Conservation (phyloP, 2,888 invertebrate genomes). For the Amiota minor region DNA sequence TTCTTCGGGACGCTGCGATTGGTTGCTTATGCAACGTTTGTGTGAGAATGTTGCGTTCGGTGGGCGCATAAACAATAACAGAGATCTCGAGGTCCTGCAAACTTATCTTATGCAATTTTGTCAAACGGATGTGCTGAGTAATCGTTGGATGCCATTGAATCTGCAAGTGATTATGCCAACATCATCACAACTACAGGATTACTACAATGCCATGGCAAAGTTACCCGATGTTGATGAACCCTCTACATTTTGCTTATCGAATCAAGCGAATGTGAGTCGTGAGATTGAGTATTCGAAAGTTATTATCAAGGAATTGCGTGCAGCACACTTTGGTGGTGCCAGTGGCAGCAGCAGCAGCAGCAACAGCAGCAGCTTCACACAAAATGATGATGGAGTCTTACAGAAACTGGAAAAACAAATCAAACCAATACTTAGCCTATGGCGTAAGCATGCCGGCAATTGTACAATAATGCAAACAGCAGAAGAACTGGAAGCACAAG, state of each 20-base stretch:
- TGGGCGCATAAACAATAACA: constrained; percentile 86
- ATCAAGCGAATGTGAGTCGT: constrained; percentile 68
- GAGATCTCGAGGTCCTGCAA: constrained; percentile 76
- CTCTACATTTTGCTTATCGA: constrained; percentile 69
- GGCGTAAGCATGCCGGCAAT: constrained; percentile 83
- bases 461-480: constrained; percentile 61
- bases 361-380: not conserved
- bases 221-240: constrained; percentile 71
- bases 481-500: constrained; percentile 48
- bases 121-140: constrained; percentile 76
- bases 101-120: constrained; percentile 79
- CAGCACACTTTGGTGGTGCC: constrained; percentile 55
- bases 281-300: constrained; percentile 66
- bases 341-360: not conserved
- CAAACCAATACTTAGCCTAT: constrained; percentile 83
- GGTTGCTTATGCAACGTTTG: constrained; percentile 85
- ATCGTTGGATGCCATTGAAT: constrained; percentile 77
- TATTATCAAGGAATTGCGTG: constrained; percentile 66
- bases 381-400: constrained; percentile 18
- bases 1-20: constrained; percentile 74
- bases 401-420: constrained; percentile 77
- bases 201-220: constrained; percentile 65
- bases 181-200: constrained; percentile 69
- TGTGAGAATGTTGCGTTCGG: constrained; percentile 88
- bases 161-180: constrained; percentile 68